Percentiles rank a stretch among this genome's conserved stretches.
Conservation (phyloP, 2,113 vertebrate species). For the Peucedramus taeniatus region DNA sequence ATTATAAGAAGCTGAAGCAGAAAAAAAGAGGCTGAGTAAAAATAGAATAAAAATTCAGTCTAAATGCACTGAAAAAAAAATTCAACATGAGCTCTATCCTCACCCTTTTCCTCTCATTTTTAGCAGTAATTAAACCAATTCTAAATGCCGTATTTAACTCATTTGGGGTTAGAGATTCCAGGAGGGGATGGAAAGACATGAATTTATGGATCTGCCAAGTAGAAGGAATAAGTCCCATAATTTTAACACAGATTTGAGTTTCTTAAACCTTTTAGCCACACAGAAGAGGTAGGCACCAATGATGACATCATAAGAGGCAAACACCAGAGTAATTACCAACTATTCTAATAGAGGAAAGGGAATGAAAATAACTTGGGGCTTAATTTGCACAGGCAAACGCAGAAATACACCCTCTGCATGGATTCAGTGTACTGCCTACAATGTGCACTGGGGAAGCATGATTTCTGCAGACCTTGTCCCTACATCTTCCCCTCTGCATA, state of each 20-base stretch:
- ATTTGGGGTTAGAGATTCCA: background rate
- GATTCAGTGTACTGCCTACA: background rate
- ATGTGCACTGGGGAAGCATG: background rate
- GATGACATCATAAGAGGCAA: background rate
- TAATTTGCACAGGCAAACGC: background rate
- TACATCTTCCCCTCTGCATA: background rate
- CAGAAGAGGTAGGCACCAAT: background rate
- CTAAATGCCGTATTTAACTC: background rate
- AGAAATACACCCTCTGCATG: background rate
- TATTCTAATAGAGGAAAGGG: background rate
- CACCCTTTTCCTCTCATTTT: background rate
- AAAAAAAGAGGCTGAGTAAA: background rate
- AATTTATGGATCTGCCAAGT: background rate
- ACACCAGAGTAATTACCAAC: background rate
- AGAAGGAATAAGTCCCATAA: background rate
- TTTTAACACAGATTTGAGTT: background rate
- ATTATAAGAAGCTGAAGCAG: conserved; percentile 42
- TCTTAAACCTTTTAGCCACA: background rate
- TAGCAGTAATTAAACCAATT: background rate
- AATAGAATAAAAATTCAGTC: conserved; percentile 14
- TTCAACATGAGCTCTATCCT: background rate
- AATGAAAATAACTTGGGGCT: background rate
- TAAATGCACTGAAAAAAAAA: conserved; percentile 6
- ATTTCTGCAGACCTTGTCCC: background rate
- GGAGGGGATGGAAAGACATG: background rate